Conservation (phyloP, 2,888 invertebrate species). For the Conistra vaccinii region DNA sequence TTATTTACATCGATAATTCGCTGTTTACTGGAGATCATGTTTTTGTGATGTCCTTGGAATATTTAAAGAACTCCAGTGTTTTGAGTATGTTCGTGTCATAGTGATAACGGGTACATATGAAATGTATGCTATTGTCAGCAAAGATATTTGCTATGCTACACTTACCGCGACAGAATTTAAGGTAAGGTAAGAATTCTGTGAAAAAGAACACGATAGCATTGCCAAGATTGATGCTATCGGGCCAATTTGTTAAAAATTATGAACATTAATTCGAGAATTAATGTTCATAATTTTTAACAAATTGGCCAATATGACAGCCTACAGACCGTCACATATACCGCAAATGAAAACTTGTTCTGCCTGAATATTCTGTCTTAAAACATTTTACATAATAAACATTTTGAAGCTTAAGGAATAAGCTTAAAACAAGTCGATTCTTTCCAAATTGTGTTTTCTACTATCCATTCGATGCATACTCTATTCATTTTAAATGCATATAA, state of each 20-base stretch:
- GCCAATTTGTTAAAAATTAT: too few species aligned
- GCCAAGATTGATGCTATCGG: neutral
- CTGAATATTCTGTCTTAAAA: constrained; percentile 2
- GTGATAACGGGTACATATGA: constrained; percentile 1
- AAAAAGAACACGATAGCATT: constrained; percentile 1
- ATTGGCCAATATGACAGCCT: neutral
- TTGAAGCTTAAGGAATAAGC: neutral
- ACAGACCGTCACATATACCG: neutral
- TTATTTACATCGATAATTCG: neutral
- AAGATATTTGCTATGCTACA: neutral
- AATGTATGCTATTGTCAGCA: neutral
- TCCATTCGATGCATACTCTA: constrained; percentile 1
- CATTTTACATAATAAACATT: neutral
- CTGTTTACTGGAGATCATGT: neutral
- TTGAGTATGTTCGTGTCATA: neutral
- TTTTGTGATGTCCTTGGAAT: neutral
- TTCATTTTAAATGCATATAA: neutral
- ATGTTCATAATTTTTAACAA: constrained; percentile 26
- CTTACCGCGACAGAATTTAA: neutral
- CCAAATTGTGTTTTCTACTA: neutral
- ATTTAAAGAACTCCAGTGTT: neutral
- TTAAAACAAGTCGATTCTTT: neutral
- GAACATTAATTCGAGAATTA: too few species aligned
- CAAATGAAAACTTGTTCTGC: constrained; percentile 23
- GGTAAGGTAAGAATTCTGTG: neutral